A percentile compares a stretch with the other conserved stretches of the same genome.
Conservation (phyloP, 2,888 invertebrate genomes). For the Venustoraphidia nigricollis region DNA sequence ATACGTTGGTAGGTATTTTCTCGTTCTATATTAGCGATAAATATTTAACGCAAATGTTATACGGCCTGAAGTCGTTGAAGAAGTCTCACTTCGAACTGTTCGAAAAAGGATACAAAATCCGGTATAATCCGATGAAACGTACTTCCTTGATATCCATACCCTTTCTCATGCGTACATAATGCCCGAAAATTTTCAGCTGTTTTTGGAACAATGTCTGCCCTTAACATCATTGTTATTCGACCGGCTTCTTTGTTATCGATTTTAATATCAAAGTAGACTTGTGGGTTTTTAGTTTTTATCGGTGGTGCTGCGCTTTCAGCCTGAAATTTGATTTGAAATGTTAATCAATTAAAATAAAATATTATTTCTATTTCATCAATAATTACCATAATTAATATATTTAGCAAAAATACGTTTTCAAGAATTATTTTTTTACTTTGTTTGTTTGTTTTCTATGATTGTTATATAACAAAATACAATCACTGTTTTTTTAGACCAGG, state of each 20-base stretch:
- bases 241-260: conserved; percentile 81
- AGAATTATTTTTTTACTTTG: no score
- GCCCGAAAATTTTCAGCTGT: conserved; percentile 90
- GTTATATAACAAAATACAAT: no score
- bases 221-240: conserved; percentile 77
- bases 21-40: neutral
- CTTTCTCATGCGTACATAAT: conserved; percentile 91
- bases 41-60: conserved; percentile 1
- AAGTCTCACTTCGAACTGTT: neutral
- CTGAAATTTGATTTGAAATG: neutral
- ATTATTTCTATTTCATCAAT: no score
- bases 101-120: conserved; percentile 77
- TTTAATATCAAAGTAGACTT: conserved; percentile 91
- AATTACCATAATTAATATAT: no score
- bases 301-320: conserved; percentile 14
- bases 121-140: conserved; percentile 89
- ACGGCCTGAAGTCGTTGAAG: neutral
- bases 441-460: no score
- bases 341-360: no score
- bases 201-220: conserved; percentile 86
- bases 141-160: conserved; percentile 88
- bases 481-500: no score
- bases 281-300: conserved; percentile 55
- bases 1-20: no score
- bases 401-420: no score